These are phyloP conservation scores for Spilosoma lubricipeda DNA, from an alignment of 2,888 invertebrate genomes.

Conservation along the genomic window DNA sequence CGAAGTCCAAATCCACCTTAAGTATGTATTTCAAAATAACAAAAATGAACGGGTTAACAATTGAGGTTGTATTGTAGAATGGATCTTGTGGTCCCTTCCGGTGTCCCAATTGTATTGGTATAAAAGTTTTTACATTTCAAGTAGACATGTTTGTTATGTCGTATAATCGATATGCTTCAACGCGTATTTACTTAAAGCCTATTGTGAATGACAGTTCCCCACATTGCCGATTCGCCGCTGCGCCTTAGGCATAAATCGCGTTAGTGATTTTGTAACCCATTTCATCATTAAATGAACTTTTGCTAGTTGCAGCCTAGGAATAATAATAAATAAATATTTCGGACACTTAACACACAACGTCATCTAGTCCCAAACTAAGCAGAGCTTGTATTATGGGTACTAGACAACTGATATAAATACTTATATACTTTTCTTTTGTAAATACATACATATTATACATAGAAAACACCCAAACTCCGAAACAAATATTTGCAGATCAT, in stretches of 20 bases:
- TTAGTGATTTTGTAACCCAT: not conserved
- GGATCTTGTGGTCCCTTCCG: conserved; percentile 43
- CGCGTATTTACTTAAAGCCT: not conserved
- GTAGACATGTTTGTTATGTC: conserved; percentile 15
- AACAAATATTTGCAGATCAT: too few species aligned
- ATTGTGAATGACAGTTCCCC: not conserved
- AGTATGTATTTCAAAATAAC: conserved; percentile 25
- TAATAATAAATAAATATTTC: too few species aligned
- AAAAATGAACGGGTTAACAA: conserved; percentile 43
- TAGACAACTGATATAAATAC: too few species aligned
- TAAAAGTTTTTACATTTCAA: conserved; percentile 27
- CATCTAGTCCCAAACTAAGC: too few species aligned
- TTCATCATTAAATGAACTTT: too few species aligned
- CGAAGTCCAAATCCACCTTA: not conserved
- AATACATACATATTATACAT: too few species aligned
- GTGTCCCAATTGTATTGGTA: conserved; percentile 36
- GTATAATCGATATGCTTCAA: conserved; percentile 11
- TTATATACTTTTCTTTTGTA: too few species aligned
- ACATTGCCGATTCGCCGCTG: not conserved
- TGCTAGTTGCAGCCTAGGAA: too few species aligned
- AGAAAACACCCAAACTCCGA: too few species aligned
- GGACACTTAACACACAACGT: too few species aligned
- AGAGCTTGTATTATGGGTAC: too few species aligned
- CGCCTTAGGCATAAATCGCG: not conserved
- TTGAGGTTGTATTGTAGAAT: not conserved